phyloP scores from a whole-genome alignment of 53 echinoderm and acorn worm species.

The Holothuria leucospilota region DNA sequence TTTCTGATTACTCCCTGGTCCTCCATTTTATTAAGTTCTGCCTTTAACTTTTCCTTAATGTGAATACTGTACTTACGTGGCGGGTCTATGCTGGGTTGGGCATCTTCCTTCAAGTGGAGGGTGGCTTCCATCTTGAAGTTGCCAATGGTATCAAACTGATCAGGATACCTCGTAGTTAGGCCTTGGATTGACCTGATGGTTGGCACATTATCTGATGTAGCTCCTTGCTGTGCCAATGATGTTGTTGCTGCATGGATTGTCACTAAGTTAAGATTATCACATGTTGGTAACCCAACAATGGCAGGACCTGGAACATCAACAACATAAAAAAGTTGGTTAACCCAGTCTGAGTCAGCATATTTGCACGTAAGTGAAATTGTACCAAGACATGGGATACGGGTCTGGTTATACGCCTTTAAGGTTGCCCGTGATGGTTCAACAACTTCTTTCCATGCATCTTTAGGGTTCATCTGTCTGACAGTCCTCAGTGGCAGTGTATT shows the following conservation, averaged over 20 bases:
- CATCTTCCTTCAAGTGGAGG: no score
- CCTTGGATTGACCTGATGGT: neutral
- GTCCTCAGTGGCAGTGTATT: no score
- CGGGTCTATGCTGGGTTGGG: constrained; percentile 53
- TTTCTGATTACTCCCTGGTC: constrained; percentile 50
- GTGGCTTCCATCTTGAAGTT: no score
- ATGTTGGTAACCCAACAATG: constrained; percentile 64
- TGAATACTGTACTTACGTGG: constrained; percentile 62
- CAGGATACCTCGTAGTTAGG: no score
- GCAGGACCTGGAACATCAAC: constrained; percentile 72
- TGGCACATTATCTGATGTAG: neutral
- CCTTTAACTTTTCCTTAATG: no score
- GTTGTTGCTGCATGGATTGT: constrained; percentile 49
- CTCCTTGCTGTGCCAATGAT: neutral
- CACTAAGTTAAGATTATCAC: constrained; percentile 52
- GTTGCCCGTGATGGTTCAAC: no score
- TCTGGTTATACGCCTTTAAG: constrained; percentile 65
- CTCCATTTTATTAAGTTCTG: constrained; percentile 68
- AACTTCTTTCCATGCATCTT: constrained; percentile 53
- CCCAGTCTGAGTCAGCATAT: constrained; percentile 48
- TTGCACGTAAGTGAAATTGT: constrained; percentile 47
- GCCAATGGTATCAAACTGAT: no score
- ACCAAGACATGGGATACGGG: constrained; percentile 54
- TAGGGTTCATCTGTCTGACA: constrained; percentile 54
- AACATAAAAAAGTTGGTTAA: constrained; percentile 56